These are phyloP conservation scores for Volucella inflata DNA, from an alignment of 2,888 invertebrate species.

Conservation along the genomic window DNA sequence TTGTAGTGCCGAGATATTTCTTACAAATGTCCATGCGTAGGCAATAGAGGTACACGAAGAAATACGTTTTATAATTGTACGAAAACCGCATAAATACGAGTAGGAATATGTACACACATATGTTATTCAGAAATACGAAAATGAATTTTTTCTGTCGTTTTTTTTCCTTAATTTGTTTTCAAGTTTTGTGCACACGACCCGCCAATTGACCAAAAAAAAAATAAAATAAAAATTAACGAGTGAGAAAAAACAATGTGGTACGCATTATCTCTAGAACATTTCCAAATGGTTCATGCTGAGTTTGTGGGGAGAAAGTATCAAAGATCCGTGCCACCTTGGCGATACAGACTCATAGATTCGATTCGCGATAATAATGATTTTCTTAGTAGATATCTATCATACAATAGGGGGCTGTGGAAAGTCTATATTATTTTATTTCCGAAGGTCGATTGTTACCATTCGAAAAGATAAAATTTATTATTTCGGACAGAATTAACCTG, in stretches of 20 bases:
- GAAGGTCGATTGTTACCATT: slow-evolving; percentile 41
- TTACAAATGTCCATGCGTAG: no score
- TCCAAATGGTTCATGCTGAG: slow-evolving; percentile 39
- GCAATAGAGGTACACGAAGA: not conserved
- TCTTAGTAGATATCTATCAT: slow-evolving; percentile 1
- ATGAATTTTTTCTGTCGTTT: slow-evolving; percentile 31
- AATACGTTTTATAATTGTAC: slow-evolving; percentile 30
- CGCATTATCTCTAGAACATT: slow-evolving; percentile 62
- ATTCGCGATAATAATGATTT: slow-evolving; percentile 47
- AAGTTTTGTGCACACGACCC: slow-evolving; percentile 74
- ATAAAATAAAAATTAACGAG: slow-evolving; percentile 9
- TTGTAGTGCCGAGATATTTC: not conserved
- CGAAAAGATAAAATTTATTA: slow-evolving; percentile 32
- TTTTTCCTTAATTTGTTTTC: slow-evolving; percentile 57
- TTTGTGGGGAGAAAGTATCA: slow-evolving; percentile 2
- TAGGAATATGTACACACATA: no score
- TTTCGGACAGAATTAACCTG: not conserved
- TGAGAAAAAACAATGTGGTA: slow-evolving; percentile 49
- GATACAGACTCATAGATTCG: slow-evolving; percentile 4
- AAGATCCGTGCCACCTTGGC: slow-evolving; percentile 10
- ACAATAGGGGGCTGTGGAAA: slow-evolving; percentile 24
- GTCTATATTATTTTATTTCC: slow-evolving; percentile 19
- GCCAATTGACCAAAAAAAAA: slow-evolving; percentile 65
- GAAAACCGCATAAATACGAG: slow-evolving; percentile 60
- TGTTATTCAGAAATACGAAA: slow-evolving; percentile 61